These are phyloP conservation scores for Drosophila vallismaia DNA, from an alignment of 2,888 invertebrate genomes.

Conservation along the genomic window DNA sequence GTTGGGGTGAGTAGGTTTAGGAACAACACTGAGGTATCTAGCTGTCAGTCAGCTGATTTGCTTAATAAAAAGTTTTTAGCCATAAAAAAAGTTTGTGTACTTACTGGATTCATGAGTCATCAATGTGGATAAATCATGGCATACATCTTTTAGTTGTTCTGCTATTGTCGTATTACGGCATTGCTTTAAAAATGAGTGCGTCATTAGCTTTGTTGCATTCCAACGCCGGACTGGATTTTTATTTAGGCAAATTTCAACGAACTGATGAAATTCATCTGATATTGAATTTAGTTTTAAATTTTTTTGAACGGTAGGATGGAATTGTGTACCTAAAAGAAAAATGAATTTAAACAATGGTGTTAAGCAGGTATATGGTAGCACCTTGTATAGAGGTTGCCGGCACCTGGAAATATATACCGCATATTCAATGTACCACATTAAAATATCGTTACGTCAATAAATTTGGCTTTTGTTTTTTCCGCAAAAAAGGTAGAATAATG, in stretches of 20 bases:
- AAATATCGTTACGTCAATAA: no score
- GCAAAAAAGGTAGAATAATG: no score
- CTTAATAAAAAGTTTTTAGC: no score
- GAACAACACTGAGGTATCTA: no score
- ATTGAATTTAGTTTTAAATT: conserved; percentile 87
- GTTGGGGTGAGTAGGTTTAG: no score
- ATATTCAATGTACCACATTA: no score
- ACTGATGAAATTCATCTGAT: conserved; percentile 90
- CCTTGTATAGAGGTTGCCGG: no score
- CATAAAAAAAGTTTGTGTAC: not conserved
- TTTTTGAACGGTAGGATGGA: conserved; percentile 68
- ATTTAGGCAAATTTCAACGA: conserved; percentile 89
- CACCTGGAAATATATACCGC: no score
- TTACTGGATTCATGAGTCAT: not conserved
- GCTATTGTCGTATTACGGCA: conserved; percentile 80
- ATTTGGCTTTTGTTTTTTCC: no score
- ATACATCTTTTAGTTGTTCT: conserved; percentile 64
- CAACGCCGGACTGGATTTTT: conserved; percentile 89
- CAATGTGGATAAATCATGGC: not conserved
- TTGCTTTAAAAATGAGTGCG: conserved; percentile 91
- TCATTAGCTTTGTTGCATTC: conserved; percentile 88
- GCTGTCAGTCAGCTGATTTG: no score
- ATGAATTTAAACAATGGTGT: no score
- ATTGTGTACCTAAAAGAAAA: conserved; percentile 15
- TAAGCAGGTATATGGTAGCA: no score